phyloP scores from a whole-genome alignment of 2,888 invertebrate genomes.

The Hypomecis atomaria region DNA sequence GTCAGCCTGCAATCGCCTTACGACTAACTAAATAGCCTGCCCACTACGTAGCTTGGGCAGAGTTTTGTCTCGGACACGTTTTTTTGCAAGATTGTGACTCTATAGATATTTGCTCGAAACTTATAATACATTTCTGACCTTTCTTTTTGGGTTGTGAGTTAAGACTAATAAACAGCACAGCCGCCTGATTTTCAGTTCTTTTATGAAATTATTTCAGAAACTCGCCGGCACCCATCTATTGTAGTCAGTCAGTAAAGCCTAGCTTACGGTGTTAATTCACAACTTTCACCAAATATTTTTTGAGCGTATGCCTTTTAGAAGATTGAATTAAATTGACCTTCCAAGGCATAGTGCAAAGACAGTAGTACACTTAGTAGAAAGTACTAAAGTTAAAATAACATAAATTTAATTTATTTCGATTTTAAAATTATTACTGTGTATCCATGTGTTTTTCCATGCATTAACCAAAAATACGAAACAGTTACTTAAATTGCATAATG shows the following conservation, averaged over 20 bases:
- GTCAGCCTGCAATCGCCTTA: too few species aligned
- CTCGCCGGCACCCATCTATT: constrained; percentile 5
- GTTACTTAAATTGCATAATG: too few species aligned
- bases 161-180: not conserved
- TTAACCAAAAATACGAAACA: too few species aligned
- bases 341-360: not conserved
- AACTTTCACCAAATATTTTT: constrained; percentile 19
- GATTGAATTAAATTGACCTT: constrained; percentile 53
- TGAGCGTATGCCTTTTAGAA: constrained; percentile 42
- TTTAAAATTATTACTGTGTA: too few species aligned
- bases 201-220: constrained; percentile 4
- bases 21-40: too few species aligned
- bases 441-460: not conserved
- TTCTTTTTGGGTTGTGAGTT: too few species aligned
- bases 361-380: not conserved
- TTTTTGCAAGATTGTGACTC: too few species aligned
- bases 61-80: too few species aligned
- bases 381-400: not conserved
- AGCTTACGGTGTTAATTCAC: constrained; percentile 19
- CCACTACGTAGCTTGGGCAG: too few species aligned
- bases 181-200: not conserved
- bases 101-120: too few species aligned
- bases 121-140: too few species aligned
- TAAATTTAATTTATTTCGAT: not conserved
- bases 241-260: constrained; percentile 18